Conservation (phyloP, 2,888 invertebrate genomes). For the Caenorhabditis plicata region DNA sequence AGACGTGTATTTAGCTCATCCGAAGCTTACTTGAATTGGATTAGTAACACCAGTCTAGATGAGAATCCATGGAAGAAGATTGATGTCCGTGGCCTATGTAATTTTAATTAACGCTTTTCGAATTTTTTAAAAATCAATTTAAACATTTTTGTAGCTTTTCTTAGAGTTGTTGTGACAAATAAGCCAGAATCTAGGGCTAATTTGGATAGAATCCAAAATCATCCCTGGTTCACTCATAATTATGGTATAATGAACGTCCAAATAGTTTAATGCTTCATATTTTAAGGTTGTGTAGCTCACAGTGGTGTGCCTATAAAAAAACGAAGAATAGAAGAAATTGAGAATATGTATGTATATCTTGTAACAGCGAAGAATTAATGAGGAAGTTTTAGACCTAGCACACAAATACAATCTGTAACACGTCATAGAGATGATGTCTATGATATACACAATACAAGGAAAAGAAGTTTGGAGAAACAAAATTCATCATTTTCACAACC, state of each 20-base stretch:
- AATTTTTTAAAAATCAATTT: not conserved
- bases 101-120: constrained; percentile 28
- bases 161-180: constrained; percentile 77
- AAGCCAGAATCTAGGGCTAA: constrained; percentile 74
- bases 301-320: constrained; percentile 13
- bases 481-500: constrained; percentile 79
- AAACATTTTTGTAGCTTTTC: constrained; percentile 70
- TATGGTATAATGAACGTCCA: no score
- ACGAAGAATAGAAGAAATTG: constrained; percentile 3
- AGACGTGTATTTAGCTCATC: constrained; percentile 43
- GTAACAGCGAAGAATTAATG: no score
- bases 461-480: constrained; percentile 10
- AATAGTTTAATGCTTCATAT: no score
- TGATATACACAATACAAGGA: not conserved
- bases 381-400: constrained; percentile 1
- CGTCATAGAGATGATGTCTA: constrained; percentile 15
- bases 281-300: not conserved
- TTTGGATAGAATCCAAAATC: constrained; percentile 75
- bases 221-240: constrained; percentile 75
- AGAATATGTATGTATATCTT: no score
- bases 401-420: not conserved
- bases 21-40: constrained; percentile 16
- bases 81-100: constrained; percentile 75
- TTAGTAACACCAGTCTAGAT: constrained; percentile 21
- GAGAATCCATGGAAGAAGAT: constrained; percentile 78